Base-by-base conservation (phyloP, 2,113 vertebrate species). In the Piliocolobus tephrosceles region DNA sequence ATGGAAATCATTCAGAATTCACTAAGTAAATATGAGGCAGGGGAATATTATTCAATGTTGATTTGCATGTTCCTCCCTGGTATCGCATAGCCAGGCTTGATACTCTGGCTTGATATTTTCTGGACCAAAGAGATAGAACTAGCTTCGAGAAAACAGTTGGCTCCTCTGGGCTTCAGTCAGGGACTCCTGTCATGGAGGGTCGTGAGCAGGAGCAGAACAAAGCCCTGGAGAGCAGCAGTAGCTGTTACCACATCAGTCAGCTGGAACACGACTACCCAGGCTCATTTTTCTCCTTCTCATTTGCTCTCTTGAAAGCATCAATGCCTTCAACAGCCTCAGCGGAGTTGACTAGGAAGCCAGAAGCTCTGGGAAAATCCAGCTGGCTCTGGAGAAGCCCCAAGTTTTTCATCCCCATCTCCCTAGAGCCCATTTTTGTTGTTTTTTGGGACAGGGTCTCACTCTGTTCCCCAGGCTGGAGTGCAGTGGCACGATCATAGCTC, bases 221-320 rank as follows among this genome's bases (percentile, higher is more conserved):
- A 94, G 84, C 79, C 91, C 45, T 50, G 14, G 81, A 78, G 76
- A 57, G 13, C 70, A 45, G 47, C 6, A 0, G 35, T 55, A 87
- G 86, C 14, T 10, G n/a, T 58, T 25, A n/a, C 86, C 81, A 43
- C 32, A 25, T 17, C 45, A 84, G 84, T 61, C 83, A 87, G 30
- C 83, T 82, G 82, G 61, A 93, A 73, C 64, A 17, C 83, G 89
- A 22, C 94, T 30, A 10, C 52, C 17, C 47, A 13, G 68, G 25
- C 32, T 94, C 87, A 58, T 55, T 95, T 96, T 61, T 80, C 43
- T 76, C 72, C 43, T 85, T 75, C 86, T 96, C 61, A n/a, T 83
- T 95, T 88, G 58, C 47, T 95, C 45, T 93, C n/a, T 78, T 88
- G 72, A 93, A 92, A 96, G 72, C 92, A 81, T 47, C 70, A 47